These are phyloP conservation scores for Scaptomyza caliginosa DNA, from an alignment of 2,888 invertebrate species.

Conservation along the genomic window DNA sequence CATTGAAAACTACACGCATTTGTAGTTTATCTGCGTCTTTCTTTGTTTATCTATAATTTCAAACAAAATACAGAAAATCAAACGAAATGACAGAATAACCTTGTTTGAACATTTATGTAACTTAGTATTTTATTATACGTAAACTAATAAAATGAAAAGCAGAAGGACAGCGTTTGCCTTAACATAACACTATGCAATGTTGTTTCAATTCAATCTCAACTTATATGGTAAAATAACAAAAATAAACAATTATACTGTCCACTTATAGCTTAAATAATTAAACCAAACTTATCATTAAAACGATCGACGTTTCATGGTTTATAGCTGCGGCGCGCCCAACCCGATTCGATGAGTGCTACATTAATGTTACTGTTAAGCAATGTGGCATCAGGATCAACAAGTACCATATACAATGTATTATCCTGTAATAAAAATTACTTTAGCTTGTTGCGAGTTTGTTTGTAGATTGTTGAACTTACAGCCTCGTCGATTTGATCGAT, in stretches of 20 bases:
- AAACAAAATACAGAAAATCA: constrained; percentile 36
- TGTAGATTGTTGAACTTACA: constrained; percentile 34
- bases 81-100: constrained; percentile 47
- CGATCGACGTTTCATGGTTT: too few species aligned
- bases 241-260: background rate
- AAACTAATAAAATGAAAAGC: constrained; percentile 83
- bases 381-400: constrained; percentile 64
- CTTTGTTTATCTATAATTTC: constrained; percentile 70
- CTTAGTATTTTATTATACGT: constrained; percentile 84
- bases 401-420: constrained; percentile 63
- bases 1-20: constrained; percentile 11
- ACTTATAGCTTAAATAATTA: background rate
- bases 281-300: too few species aligned
- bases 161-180: constrained; percentile 84
- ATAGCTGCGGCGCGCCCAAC: constrained; percentile 51
- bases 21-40: constrained; percentile 72
- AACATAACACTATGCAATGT: constrained; percentile 66
- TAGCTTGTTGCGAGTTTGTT: background rate
- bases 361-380: constrained; percentile 32
- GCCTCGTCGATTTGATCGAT: constrained; percentile 67
- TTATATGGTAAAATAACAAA: background rate
- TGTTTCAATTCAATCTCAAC: constrained; percentile 44
- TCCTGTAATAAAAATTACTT: constrained; percentile 50
- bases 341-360: constrained; percentile 32
- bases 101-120: constrained; percentile 77